These are phyloP conservation scores for Diplogasteroides magnus DNA, from an alignment of 1,140 invertebrate species.

Conservation along the genomic window DNA sequence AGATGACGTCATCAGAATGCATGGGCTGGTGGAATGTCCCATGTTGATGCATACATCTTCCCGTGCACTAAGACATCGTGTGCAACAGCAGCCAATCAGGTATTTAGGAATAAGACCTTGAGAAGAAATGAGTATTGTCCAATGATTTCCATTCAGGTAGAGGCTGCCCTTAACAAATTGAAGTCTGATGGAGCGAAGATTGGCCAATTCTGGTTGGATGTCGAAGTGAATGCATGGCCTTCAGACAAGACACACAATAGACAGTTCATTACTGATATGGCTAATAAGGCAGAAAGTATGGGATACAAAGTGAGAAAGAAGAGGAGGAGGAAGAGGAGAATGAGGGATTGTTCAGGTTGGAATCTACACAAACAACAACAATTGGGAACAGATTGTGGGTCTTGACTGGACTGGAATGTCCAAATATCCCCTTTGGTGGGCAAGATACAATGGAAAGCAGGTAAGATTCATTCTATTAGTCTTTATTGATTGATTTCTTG, in stretches of 20 bases:
- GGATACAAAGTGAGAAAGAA: neutral
- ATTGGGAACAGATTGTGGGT: neutral
- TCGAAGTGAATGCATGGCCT: constrained; percentile 35
- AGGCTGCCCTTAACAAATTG: constrained; percentile 28
- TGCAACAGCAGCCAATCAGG: constrained; percentile 9
- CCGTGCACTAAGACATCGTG: constrained; percentile 28
- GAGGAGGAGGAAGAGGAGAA: neutral
- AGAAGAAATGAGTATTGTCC: too few species aligned
- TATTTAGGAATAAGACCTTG: too few species aligned
- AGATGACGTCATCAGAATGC: too few species aligned
- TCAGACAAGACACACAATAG: neutral
- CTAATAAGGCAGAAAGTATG: neutral
- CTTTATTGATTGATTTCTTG: too few species aligned
- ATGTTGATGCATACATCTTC: constrained; percentile 43
- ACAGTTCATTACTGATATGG: neutral
- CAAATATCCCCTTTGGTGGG: neutral
- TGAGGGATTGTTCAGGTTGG: neutral
- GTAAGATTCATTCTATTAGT: too few species aligned
- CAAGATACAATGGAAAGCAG: neutral
- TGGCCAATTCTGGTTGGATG: constrained; percentile 41
- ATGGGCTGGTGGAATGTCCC: constrained; percentile 14
- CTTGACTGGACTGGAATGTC: neutral
- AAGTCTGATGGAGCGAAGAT: constrained; percentile 30
- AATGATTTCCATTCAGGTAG: too few species aligned
- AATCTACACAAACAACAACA: neutral